These are phyloP conservation scores for Tetragonisca angustula DNA, from an alignment of 2,888 invertebrate species.

Conservation along the genomic window DNA sequence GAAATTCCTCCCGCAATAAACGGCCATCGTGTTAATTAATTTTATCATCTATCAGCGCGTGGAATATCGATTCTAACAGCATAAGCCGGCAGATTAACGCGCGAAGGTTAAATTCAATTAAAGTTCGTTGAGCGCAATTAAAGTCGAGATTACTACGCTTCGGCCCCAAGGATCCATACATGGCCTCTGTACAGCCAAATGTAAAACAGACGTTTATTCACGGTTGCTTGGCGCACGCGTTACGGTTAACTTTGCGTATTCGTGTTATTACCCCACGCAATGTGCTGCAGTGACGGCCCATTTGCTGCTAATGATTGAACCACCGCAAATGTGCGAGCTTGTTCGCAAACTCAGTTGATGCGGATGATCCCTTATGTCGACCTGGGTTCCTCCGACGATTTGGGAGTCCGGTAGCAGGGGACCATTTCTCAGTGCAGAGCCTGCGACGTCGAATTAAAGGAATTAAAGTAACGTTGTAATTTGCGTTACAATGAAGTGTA, in stretches of 20 bases:
- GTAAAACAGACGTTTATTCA: background rate
- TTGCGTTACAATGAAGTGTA: background rate
- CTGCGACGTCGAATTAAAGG: slow-evolving; percentile 42
- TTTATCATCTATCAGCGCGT: background rate
- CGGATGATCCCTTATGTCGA: slow-evolving; percentile 79
- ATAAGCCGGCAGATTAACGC: background rate
- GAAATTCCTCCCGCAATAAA: background rate
- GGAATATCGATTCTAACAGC: background rate
- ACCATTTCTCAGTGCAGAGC: background rate
- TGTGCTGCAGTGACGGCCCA: slow-evolving; percentile 81
- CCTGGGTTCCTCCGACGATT: slow-evolving; percentile 80
- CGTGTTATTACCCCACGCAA: slow-evolving; percentile 72
- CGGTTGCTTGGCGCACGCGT: background rate
- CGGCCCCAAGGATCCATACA: background rate
- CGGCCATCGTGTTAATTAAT: background rate
- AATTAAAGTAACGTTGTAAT: too few species aligned
- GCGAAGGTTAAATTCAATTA: background rate
- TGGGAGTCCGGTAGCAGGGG: slow-evolving; percentile 53
- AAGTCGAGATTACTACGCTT: background rate
- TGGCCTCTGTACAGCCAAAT: background rate
- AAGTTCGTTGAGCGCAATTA: background rate
- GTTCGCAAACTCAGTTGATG: slow-evolving; percentile 77
- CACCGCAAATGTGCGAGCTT: slow-evolving; percentile 77
- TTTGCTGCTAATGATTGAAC: slow-evolving; percentile 76
- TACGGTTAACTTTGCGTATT: slow-evolving; percentile 37